phyloP scores from a whole-genome alignment of 1,140 invertebrate species.

The Pseudomyrmex pallidus region DNA sequence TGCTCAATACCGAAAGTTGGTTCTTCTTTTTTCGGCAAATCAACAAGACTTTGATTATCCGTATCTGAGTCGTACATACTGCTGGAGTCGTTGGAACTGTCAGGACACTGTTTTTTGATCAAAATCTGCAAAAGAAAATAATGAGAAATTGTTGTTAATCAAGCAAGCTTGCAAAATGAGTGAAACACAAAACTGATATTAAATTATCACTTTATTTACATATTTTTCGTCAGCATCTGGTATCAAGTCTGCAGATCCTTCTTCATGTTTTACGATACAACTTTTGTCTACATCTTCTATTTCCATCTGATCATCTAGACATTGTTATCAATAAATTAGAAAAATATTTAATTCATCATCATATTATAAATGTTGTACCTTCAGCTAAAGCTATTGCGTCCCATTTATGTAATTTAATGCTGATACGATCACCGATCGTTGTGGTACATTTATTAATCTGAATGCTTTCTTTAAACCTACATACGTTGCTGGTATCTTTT shows the following conservation, averaged over 20 bases:
- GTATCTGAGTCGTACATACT: constrained; percentile 20
- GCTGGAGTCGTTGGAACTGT: background rate
- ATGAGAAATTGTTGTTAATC: background rate
- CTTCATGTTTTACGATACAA: constrained; percentile 73
- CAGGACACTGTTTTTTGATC: background rate
- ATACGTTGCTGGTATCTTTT: constrained; percentile 69
- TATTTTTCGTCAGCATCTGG: constrained; percentile 46
- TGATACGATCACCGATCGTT: constrained; percentile 79
- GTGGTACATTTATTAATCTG: constrained; percentile 78
- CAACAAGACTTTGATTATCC: background rate
- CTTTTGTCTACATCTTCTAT: constrained; percentile 58
- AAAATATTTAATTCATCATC: background rate
- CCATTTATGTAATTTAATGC: constrained; percentile 80
- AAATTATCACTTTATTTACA: constrained; percentile 23
- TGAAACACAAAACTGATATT: background rate
- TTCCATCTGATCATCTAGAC: constrained; percentile 65
- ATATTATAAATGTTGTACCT: constrained; percentile 51
- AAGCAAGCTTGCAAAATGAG: background rate
- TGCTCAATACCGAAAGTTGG: background rate
- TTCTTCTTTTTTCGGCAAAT: background rate
- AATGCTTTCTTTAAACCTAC: constrained; percentile 79
- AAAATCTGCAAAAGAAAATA: constrained; percentile 16
- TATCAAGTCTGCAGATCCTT: constrained; percentile 79
- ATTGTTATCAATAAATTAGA: constrained; percentile 34
- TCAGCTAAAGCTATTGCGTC: constrained; percentile 50